These are phyloP conservation scores for Seira ritae DNA, from an alignment of 2,888 invertebrate species.

Conservation along the genomic window DNA sequence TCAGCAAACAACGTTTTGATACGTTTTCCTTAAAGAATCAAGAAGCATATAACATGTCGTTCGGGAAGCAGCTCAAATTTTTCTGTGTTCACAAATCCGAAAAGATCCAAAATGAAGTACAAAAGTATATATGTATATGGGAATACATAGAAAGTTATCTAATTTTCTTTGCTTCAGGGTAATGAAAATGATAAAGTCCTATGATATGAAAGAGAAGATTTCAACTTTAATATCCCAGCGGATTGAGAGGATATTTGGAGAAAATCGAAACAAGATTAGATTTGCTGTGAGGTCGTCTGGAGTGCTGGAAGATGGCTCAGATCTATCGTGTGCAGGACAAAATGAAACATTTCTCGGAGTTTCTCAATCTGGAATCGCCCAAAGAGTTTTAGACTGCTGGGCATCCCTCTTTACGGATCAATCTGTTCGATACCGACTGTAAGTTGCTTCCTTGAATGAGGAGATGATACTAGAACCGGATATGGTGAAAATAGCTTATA, in stretches of 20 bases:
- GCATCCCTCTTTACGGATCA: constrained; percentile 86
- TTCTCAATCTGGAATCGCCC: constrained; percentile 77
- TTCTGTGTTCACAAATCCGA: background rate
- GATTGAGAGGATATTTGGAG: constrained; percentile 67
- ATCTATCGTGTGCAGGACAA: constrained; percentile 89
- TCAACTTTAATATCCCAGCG: constrained; percentile 51
- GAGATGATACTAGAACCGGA: background rate
- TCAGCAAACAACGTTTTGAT: background rate
- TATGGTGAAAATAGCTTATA: background rate
- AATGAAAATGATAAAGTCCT: constrained; percentile 74
- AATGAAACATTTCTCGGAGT: constrained; percentile 87
- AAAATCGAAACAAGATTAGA: constrained; percentile 59
- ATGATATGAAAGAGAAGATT: constrained; percentile 75
- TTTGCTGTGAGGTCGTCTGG: constrained; percentile 85
- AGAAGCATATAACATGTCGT: background rate
- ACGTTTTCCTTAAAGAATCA: background rate
- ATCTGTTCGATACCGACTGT: constrained; percentile 88
- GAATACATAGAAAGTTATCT: constrained; percentile 17
- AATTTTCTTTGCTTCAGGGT: constrained; percentile 75
- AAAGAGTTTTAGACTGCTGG: constrained; percentile 85
- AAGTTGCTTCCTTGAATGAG: constrained; percentile 50
- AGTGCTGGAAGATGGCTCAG: constrained; percentile 87
- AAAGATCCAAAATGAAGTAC: constrained; percentile 51
- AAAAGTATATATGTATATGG: constrained; percentile 53
- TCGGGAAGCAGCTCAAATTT: background rate